Percentiles rank a stretch among this genome's conserved stretches.
Conservation (phyloP, 64 coral and sea anemone species). For the Montipora foliosa region DNA sequence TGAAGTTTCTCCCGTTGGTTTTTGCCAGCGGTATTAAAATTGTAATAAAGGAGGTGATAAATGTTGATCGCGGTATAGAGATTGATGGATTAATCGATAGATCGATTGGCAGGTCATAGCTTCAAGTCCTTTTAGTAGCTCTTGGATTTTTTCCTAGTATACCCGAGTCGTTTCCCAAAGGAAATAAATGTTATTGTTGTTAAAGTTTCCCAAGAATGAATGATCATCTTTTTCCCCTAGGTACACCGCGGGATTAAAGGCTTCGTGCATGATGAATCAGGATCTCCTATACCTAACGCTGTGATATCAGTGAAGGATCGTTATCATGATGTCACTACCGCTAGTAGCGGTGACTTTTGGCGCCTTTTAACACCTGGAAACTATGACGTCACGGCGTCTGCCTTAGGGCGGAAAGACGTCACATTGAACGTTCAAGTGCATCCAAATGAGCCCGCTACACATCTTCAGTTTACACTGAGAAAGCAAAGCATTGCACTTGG, state of each 20-base stretch:
- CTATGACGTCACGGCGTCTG: constrained; percentile 79
- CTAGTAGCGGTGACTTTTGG: constrained; percentile 94
- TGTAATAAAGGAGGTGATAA: too few relatives aligned
- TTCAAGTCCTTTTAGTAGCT: too few relatives aligned
- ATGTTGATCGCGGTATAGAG: too few relatives aligned
- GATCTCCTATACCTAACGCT: constrained; percentile 79
- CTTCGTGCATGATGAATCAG: constrained; percentile 85
- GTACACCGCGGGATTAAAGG: constrained; percentile 94
- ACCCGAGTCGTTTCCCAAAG: too few relatives aligned
- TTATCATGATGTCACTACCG: constrained; percentile 78
- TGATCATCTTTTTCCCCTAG: constrained; percentile 39
- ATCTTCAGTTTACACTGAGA: constrained; percentile 73
- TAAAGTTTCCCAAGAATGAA: neutral
- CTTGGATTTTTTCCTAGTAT: too few relatives aligned
- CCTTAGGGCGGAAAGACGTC: constrained; percentile 56
- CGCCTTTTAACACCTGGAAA: constrained; percentile 85
- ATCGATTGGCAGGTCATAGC: too few relatives aligned
- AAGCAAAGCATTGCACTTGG: constrained; percentile 55
- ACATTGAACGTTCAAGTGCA: constrained; percentile 73
- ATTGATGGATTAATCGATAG: too few relatives aligned
- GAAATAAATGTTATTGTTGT: neutral
- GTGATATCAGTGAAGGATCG: constrained; percentile 72
- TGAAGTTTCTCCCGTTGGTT: too few relatives aligned
- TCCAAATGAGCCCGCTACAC: constrained; percentile 72
- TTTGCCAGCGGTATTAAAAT: too few relatives aligned